Conservation (phyloP, 2,888 invertebrate species). For the Eupelmus urozonus region DNA sequence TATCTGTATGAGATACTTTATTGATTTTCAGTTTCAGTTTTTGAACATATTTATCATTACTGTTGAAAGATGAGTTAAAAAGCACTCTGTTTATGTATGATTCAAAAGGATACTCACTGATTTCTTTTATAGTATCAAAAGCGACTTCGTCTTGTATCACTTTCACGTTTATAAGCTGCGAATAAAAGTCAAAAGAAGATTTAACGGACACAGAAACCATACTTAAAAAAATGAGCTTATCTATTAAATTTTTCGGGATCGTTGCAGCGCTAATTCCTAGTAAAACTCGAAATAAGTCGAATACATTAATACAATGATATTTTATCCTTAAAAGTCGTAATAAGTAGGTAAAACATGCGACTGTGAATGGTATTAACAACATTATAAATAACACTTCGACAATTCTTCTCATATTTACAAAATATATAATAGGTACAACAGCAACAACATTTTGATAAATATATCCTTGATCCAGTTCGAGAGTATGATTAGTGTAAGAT, state of each 20-base stretch:
- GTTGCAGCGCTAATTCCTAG: background rate
- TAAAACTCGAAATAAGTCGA: slow-evolving; percentile 5
- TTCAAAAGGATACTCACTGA: background rate
- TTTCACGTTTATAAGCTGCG: background rate
- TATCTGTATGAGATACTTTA: background rate
- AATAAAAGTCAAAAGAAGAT: slow-evolving; percentile 7
- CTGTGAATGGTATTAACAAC: background rate
- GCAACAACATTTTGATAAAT: background rate
- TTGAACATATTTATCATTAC: background rate
- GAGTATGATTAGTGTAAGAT: background rate
- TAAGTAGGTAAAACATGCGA: background rate
- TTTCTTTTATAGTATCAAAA: slow-evolving; percentile 3
- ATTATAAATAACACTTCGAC: background rate
- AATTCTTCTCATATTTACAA: background rate
- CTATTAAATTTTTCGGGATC: background rate
- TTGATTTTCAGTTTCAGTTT: background rate
- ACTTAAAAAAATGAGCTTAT: slow-evolving; percentile 8
- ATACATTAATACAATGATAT: background rate
- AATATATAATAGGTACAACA: background rate
- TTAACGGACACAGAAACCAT: background rate
- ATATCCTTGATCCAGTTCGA: slow-evolving; percentile 14
- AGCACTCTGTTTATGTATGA: background rate
- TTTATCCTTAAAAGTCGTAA: background rate
- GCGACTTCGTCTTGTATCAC: background rate
- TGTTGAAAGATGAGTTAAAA: background rate